Percentiles rank a stretch among this genome's conserved stretches.
Conservation (phyloP, 2,113 vertebrate species). For the Nipponia nippon region DNA sequence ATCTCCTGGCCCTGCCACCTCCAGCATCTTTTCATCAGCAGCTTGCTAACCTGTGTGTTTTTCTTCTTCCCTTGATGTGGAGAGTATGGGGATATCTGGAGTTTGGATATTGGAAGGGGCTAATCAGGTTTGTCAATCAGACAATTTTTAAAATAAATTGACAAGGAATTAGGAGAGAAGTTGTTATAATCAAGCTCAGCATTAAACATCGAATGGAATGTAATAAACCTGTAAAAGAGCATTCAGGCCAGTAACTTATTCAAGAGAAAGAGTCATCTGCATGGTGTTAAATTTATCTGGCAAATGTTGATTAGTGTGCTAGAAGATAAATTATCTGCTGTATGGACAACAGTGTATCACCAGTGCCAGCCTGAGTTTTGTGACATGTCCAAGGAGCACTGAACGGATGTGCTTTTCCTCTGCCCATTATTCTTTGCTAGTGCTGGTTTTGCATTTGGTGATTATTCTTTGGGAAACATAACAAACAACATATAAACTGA, state of each 20-base stretch:
- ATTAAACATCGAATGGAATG: background rate
- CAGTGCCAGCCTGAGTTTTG: background rate
- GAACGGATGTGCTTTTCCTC: background rate
- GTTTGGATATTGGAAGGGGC: background rate
- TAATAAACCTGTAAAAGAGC: background rate
- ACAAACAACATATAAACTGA: background rate
- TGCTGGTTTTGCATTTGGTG: background rate
- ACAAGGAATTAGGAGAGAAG: background rate
- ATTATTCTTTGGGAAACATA: background rate
- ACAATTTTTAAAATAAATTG: background rate
- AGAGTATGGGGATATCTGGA: background rate
- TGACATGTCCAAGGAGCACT: background rate
- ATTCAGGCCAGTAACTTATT: background rate
- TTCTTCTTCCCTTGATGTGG: background rate
- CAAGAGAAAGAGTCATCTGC: background rate
- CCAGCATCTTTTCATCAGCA: background rate
- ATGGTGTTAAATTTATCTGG: background rate
- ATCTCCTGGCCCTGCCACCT: fast-evolving
- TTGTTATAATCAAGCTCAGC: background rate
- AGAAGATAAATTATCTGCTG: background rate
- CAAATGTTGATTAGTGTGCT: background rate
- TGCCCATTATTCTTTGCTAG: background rate
- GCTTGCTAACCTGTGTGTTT: background rate
- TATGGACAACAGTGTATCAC: no score
- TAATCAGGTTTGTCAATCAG: background rate